Conservation (phyloP, 2,113 vertebrate species). For the Myotis davidii region DNA sequence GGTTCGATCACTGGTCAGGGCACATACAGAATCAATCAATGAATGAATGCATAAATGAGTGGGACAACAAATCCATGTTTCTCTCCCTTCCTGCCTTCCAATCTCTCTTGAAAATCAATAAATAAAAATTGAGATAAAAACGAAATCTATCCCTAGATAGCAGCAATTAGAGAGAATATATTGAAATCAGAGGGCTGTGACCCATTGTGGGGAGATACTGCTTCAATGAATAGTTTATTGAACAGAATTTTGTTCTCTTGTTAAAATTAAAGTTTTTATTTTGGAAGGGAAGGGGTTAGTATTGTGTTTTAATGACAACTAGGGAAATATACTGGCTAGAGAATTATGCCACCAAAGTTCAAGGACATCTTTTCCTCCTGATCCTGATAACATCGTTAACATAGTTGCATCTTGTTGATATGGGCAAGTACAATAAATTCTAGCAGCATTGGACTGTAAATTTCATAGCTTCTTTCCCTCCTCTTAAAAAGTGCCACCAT, state of each 20-base stretch:
- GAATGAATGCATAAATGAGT: too few species aligned
- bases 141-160: not conserved
- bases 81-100: too few species aligned
- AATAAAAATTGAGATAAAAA: too few species aligned
- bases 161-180: not conserved
- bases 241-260: not conserved
- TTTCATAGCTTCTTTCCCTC: too few species aligned
- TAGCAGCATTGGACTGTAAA: not conserved
- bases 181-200: not conserved
- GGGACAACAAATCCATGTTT: too few species aligned
- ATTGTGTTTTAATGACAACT: not conserved
- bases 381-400: not conserved
- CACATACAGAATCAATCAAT: too few species aligned
- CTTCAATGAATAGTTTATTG: not conserved
- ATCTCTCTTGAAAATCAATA: too few species aligned
- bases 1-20: too few species aligned
- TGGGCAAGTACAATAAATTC: not conserved
- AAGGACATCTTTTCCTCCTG: not conserved
- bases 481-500: not conserved
- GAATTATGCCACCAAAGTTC: not conserved
- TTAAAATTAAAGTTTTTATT: not conserved
- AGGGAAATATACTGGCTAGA: not conserved
- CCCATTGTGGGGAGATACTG: not conserved
- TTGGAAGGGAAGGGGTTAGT: fast-evolving
- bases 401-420: not conserved